Conservation (phyloP, 2,797 vertebrate species). For the Pseudopleuronectes americanus region DNA sequence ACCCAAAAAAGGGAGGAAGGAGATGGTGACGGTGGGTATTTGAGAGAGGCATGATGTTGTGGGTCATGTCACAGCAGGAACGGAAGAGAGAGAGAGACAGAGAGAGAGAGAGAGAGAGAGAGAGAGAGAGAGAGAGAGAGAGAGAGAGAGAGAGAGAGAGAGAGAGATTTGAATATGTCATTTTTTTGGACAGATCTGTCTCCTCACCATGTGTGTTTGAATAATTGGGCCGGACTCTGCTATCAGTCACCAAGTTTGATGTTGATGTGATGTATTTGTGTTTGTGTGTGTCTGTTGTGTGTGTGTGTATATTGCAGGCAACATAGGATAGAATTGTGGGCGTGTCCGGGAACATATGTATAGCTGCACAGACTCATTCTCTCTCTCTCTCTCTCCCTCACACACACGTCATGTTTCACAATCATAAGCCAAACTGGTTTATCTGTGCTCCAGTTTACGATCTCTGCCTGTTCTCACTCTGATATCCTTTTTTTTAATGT, state of each 20-base stretch:
- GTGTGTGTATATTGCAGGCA: slow-evolving; percentile 1
- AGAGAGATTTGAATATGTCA: slow-evolving; percentile 17
- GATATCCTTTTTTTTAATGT: slow-evolving; percentile 1
- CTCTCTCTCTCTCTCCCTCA: background rate
- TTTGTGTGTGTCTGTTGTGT: slow-evolving; percentile 1
- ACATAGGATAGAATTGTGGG: background rate
- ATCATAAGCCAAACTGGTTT: slow-evolving; percentile 6
- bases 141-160: background rate
- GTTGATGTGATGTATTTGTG: slow-evolving; percentile 7
- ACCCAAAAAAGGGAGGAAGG: background rate
- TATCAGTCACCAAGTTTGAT: slow-evolving; percentile 26
- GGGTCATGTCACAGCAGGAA: slow-evolving; percentile 21
- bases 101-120: slow-evolving; percentile 1
- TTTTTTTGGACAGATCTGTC: slow-evolving; percentile 25
- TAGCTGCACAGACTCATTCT: background rate
- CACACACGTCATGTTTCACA: background rate
- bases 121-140: slow-evolving; percentile 3
- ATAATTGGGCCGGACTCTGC: slow-evolving; percentile 30
- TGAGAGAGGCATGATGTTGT: slow-evolving; percentile 13
- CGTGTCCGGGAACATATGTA: background rate
- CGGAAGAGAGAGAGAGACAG: background rate
- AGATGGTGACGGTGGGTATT: background rate
- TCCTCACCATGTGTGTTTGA: slow-evolving; percentile 18
- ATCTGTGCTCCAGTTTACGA: background rate
- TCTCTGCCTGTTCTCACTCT: background rate